Evolutionary conservation across 2,113 vertebrate species (phyloP).

Genomic region (Potamarius usumacintae): DNA sequence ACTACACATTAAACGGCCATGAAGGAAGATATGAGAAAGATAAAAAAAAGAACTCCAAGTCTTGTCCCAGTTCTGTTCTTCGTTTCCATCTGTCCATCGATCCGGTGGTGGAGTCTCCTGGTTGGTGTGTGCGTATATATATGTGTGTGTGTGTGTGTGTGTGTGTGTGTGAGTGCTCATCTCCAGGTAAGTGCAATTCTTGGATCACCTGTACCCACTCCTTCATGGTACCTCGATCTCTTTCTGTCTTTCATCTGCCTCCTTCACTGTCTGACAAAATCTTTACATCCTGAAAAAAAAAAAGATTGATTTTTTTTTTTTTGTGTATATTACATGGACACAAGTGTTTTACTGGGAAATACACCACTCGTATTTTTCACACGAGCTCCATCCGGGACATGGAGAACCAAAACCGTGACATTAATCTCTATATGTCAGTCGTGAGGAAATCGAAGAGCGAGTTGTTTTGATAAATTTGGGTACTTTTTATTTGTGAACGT

Average conservation of each 20-base stretch:
- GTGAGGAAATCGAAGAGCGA: no score
- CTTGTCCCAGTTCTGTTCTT: neutral
- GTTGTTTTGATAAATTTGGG: no score
- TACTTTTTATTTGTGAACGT: no score
- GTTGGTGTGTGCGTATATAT: neutral
- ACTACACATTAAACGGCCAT: slow-evolving; percentile 41
- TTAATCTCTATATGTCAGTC: no score
- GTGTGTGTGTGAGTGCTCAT: slow-evolving; percentile 10
- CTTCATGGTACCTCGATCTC: slow-evolving; percentile 28
- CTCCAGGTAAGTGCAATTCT: slow-evolving; percentile 30
- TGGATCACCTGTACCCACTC: slow-evolving; percentile 22
- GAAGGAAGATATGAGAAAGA: slow-evolving; percentile 40
- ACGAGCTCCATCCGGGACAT: no score
- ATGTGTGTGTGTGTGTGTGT: neutral
- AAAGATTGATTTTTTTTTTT: neutral
- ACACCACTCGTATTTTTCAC: no score
- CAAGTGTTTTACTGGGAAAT: no score
- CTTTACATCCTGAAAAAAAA: slow-evolving; percentile 41
- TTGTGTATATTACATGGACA: no score
- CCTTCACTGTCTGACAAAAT: neutral
- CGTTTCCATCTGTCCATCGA: neutral
- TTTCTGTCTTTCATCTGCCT: slow-evolving; percentile 9
- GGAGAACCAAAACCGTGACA: no score
- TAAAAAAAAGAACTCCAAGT: slow-evolving; percentile 23
- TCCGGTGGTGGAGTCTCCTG: slow-evolving; percentile 23